A percentile compares a stretch with the other conserved stretches of the same genome.
phyloP scores from a whole-genome alignment of 2,888 invertebrate genomes.

The Noctua pronuba region DNA sequence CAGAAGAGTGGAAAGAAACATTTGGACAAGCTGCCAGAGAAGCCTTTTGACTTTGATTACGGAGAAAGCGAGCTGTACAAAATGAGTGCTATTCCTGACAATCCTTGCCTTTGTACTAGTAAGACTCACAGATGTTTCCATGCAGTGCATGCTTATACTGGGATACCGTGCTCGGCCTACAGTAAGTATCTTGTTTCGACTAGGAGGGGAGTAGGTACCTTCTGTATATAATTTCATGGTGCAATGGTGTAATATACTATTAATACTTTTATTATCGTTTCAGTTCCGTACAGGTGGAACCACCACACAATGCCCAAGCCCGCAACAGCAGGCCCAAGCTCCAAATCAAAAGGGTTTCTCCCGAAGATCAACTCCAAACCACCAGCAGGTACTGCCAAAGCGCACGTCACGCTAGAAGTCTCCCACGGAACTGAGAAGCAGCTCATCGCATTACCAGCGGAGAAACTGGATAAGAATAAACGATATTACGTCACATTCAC shows the following conservation, averaged over 20 bases:
- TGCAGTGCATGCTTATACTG: conserved; percentile 97
- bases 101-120: conserved; percentile 95
- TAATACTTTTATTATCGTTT: conserved; percentile 69
- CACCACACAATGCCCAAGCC: conserved; percentile 95
- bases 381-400: conserved; percentile 81
- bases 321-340: conserved; percentile 87
- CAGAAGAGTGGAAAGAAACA: conserved; percentile 93
- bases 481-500: conserved; percentile 98
- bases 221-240: not conserved
- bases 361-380: conserved; percentile 92
- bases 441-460: conserved; percentile 96
- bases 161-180: conserved; percentile 96
- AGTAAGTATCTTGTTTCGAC: conserved; percentile 91
- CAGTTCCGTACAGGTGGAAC: conserved; percentile 94
- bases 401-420: conserved; percentile 94
- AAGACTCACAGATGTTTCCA: conserved; percentile 97
- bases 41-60: conserved; percentile 87
- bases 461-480: conserved; percentile 96
- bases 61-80: conserved; percentile 91
- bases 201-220: too few species aligned
- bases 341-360: conserved; percentile 91
- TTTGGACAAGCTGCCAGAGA: conserved; percentile 91
- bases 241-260: not conserved
- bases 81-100: conserved; percentile 92
- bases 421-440: conserved; percentile 96